Evolutionary conservation across 2,888 invertebrate species (phyloP), one percentile per base, ranked within the genome.

Genomic region (Scaptomyza reducta): DNA sequence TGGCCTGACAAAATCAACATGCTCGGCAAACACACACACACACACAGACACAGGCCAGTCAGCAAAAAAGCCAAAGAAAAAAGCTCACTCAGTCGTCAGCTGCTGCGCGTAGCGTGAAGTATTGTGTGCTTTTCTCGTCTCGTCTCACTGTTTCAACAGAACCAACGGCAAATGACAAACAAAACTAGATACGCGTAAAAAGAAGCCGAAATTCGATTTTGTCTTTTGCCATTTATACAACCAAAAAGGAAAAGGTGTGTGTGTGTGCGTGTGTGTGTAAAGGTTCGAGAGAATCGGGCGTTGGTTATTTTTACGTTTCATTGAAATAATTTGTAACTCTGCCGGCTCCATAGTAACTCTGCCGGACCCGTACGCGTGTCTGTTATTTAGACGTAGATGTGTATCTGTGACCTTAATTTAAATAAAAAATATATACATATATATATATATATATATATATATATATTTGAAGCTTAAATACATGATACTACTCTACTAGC

Each of bases 31-130:
- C 64, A 57, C 66, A 35, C 65, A 54, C 73, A 25, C 22, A 31
- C 31, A 31, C 10, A 74, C 60, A 64, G 33, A 41, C 41, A 41
- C 11, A 31, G 29, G 54, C 59, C 46, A 70, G 70, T 58, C 40
- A 65, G 29, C 60, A 60, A 74, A 85, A 85, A 83, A 83, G 79
- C 78, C 64, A 77, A 77, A 66, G 77, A 79, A 85, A 89, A 89
- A 90, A 90, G 89, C 90, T 90, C 77, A 71, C 74, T 89, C 89
- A 90, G 89, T 91, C 80, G 85, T 89, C 90, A 90, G 91, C 90
- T 91, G 91, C 90, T 91, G 90, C 89, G 91, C 90, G 86, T 89
- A 83, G 88, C 90, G 90, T 90, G 77, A 90, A 89, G 89, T 90
- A 81, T 87, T 62, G 35, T 77, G 78, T 88, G 72, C 73, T 85